These are phyloP conservation scores for Pedetes capensis DNA, from an alignment of 2,113 vertebrate genomes.

Conservation along the genomic window DNA sequence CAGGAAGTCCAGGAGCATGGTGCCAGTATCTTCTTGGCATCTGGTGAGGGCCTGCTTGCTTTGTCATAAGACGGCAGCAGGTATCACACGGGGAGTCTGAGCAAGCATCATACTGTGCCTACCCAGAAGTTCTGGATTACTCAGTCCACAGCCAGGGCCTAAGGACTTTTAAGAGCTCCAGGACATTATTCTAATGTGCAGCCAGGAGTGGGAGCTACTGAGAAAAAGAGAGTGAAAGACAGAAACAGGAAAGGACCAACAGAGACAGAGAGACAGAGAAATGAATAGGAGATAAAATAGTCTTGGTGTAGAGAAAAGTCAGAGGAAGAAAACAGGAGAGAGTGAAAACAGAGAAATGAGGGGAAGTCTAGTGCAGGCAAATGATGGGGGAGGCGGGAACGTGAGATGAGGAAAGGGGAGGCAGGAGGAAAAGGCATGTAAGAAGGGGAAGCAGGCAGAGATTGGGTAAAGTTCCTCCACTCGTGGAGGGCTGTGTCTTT, in stretches of 20 bases:
- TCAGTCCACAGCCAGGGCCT: too few relatives aligned
- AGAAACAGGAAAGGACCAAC: not conserved
- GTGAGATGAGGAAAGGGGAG: fast-evolving
- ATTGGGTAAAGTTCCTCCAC: too few relatives aligned
- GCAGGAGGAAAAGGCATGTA: not conserved
- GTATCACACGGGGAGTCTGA: not conserved
- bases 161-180: not conserved
- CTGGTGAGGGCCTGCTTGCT: not conserved
- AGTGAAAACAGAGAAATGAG: not conserved
- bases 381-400: not conserved
- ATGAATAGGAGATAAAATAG: not conserved
- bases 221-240: not conserved
- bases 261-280: not conserved
- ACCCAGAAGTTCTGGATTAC: fast-evolving
- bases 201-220: not conserved
- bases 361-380: not conserved
- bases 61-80: too few relatives aligned
- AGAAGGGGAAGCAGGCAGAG: not conserved
- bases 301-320: not conserved
- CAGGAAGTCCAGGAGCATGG: not conserved
- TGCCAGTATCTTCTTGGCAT: not conserved
- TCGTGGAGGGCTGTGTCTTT: not conserved
- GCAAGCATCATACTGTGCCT: not conserved
- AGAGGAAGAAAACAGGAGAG: not conserved
- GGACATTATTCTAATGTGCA: not conserved